Base-by-base conservation (phyloP, 2,113 vertebrate genomes). In the Anguilla japonica region DNA sequence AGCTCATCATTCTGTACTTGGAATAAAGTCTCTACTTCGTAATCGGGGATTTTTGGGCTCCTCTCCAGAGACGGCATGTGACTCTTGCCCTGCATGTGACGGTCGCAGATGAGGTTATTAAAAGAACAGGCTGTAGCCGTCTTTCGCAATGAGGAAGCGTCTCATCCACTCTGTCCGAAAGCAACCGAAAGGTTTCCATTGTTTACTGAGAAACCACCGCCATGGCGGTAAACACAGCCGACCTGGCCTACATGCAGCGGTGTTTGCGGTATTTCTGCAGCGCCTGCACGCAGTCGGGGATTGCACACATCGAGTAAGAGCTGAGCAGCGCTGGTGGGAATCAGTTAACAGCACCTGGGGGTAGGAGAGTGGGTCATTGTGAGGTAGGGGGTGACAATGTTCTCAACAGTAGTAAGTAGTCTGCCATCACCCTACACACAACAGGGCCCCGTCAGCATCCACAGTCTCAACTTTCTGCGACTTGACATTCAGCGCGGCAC, bases 181-280 rank as follows among this genome's bases (percentile, higher is more conserved):
- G 41, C 63, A 87, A 41, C 67, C 71, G 82, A 83, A 83, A 87
- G 83, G 29, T 83, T 83, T 78, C 86, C 43, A 87, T 79, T 83
- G 86, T 87, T 87, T 87, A 83, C 81, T 83, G 86, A 78, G 71
- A 43, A 81, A 87, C 86, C 75, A 57, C 63, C 34, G 67, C 83
- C 29, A 79, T 22, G 11, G 22, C n/a, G 57, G 50, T 83, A 79
- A 56, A 78, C 63, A 60, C 78, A 43, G 16, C 79, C 41, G 57
- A 34, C 15, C 53, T 41, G 75, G 53, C 79, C 41, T 75, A 85
- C 57, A 41, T 9, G 46, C 84, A 34, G 34, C 34, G 34, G 34
- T 34, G 34, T 34, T 34, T 34, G 34, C 56, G 18, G 78, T 34
- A 4, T 29, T 41, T 80, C 34, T 34, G 34, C 34, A 34, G 34